These are phyloP conservation scores for Xiphorhynchus erythropygius DNA, from an alignment of 2,797 vertebrate genomes.

Conservation along the genomic window DNA sequence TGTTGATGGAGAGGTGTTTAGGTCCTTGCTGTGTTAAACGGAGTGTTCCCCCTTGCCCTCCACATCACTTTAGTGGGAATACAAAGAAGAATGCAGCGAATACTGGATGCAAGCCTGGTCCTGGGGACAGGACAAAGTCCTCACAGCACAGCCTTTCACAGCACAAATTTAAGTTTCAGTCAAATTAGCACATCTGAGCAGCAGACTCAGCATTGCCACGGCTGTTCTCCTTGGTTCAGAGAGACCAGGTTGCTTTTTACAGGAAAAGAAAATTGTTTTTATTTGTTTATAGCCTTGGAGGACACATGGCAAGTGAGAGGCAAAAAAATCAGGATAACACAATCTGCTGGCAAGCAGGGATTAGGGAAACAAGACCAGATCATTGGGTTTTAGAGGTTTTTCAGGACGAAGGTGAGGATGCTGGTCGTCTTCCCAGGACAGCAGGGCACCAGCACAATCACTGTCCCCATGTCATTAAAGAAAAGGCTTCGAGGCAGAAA, in stretches of 20 bases:
- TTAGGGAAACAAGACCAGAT: background rate
- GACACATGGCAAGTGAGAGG: background rate
- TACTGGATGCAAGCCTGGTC: background rate
- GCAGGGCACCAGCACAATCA: accelerated
- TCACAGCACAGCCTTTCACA: background rate
- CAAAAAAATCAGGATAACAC: background rate
- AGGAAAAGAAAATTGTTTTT: background rate
- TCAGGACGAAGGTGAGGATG: background rate
- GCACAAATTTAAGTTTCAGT: background rate
- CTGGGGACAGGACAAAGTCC: background rate
- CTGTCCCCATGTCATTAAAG: accelerated
- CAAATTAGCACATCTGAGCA: background rate
- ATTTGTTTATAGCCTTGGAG: background rate
- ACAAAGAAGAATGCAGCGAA: background rate
- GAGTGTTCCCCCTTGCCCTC: background rate
- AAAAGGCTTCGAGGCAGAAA: background rate
- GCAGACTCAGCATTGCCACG: background rate
- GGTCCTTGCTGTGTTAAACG: background rate
- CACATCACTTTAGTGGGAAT: background rate
- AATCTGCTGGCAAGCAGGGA: background rate
- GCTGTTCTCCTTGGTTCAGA: background rate
- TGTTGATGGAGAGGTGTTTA: background rate
- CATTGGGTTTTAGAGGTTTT: background rate
- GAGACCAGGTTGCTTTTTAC: background rate
- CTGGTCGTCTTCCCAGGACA: background rate